phyloP scores from a whole-genome alignment of 2,797 vertebrate genomes.

The Gobionotothen gibberifrons region DNA sequence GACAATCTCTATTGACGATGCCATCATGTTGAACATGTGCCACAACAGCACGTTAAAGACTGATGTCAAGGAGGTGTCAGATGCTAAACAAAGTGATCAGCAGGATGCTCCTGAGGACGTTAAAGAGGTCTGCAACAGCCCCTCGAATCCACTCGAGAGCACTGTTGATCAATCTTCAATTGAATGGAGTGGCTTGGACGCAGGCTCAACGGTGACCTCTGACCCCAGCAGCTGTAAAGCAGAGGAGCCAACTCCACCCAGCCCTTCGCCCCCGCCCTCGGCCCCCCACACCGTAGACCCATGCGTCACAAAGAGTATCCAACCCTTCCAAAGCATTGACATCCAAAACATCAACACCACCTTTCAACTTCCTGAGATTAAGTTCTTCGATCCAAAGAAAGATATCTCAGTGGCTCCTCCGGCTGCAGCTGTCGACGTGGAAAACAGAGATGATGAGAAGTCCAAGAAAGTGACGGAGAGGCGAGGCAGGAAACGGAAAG shows the following conservation, averaged over 20 bases:
- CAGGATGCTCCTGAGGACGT: conserved; percentile 62
- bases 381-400: conserved; percentile 84
- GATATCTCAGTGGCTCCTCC: conserved; percentile 75
- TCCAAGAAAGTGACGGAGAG: conserved; percentile 79
- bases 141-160: conserved; percentile 76
- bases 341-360: conserved; percentile 86
- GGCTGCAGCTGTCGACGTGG: conserved; percentile 41
- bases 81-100: conserved; percentile 50
- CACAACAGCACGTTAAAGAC: conserved; percentile 80
- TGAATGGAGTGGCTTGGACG: conserved; percentile 77
- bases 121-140: conserved; percentile 64
- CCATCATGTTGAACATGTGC: conserved; percentile 89
- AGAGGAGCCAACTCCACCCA: conserved; percentile 58
- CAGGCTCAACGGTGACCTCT: conserved; percentile 64
- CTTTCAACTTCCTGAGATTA: conserved; percentile 87
- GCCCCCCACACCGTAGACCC: conserved; percentile 57
- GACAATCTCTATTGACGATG: conserved; percentile 86
- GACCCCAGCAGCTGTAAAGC: conserved; percentile 73
- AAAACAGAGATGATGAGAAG: conserved; percentile 75
- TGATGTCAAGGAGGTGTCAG: conserved; percentile 59
- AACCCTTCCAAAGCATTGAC: conserved; percentile 84
- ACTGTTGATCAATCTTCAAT: conserved; percentile 68
- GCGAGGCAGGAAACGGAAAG: conserved; percentile 80
- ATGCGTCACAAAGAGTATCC: conserved; percentile 62
- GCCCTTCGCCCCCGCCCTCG: conserved; percentile 61